Percentiles rank a stretch among this genome's conserved stretches.
Evolutionary conservation across 2,113 vertebrate species (phyloP).

Genomic region (Pseudorectes ferrugineus): DNA sequence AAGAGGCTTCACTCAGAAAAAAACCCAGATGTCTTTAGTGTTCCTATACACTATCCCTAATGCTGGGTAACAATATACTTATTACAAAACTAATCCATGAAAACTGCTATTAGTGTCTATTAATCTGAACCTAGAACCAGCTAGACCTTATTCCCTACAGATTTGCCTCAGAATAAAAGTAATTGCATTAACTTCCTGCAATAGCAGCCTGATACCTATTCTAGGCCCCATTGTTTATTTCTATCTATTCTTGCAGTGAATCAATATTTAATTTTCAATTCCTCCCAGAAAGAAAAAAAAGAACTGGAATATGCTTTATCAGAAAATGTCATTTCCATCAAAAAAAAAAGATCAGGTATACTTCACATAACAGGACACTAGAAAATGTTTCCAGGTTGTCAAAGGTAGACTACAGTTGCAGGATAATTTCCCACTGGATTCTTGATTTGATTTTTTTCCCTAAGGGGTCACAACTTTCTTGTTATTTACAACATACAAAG

Average conservation of each 20-base stretch:
- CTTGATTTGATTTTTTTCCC: background rate
- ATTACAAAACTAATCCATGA: background rate
- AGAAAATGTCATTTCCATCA: background rate
- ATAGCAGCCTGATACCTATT: background rate
- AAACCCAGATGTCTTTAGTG: background rate
- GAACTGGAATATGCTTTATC: background rate
- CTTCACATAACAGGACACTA: background rate
- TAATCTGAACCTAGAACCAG: background rate
- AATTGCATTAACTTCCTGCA: background rate
- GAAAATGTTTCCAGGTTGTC: background rate
- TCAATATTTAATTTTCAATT: conserved; percentile 34
- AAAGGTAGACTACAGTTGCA: background rate
- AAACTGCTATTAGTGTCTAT: background rate
- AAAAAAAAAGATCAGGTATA: background rate
- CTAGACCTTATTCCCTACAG: background rate
- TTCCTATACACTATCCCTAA: background rate
- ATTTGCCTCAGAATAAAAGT: background rate
- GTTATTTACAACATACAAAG: background rate
- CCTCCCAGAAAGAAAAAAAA: background rate
- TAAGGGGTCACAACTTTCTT: background rate
- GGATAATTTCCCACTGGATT: background rate
- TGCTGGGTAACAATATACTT: background rate
- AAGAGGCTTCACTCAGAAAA: background rate
- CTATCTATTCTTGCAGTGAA: background rate
- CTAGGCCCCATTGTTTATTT: background rate